phyloP scores from a whole-genome alignment of 2,888 invertebrate genomes.

The Oscheius sp. region DNA sequence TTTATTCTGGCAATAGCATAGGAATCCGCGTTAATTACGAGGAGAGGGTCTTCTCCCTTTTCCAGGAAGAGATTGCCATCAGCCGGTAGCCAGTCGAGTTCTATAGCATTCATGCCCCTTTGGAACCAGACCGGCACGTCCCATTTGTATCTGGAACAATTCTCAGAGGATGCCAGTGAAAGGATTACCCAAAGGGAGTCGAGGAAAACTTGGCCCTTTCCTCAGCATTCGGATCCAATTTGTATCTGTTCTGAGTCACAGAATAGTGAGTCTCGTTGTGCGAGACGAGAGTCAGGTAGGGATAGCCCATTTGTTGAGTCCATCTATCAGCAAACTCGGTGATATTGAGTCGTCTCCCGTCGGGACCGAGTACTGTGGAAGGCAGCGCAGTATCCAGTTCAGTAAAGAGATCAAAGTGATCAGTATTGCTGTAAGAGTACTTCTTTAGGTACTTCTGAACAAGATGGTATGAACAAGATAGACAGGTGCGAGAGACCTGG shows the following conservation, averaged over 20 bases:
- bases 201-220: conserved; percentile 60
- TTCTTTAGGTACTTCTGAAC: conserved; percentile 80
- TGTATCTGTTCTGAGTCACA: conserved; percentile 64
- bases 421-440: conserved; percentile 82
- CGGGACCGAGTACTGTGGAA: conserved; percentile 51
- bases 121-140: conserved; percentile 72
- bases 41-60: conserved; percentile 38
- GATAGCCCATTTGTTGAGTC: conserved; percentile 81
- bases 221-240: conserved; percentile 51
- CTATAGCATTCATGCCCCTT: conserved; percentile 67
- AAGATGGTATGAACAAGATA: conserved; percentile 35
- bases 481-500: conserved; percentile 51
- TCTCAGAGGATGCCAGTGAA: too few species aligned
- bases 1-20: conserved; percentile 70
- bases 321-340: conserved; percentile 82
- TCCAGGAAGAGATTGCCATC: conserved; percentile 68
- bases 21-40: conserved; percentile 68
- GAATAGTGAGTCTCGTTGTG: conserved; percentile 48
- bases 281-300: conserved; percentile 54
- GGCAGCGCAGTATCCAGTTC: conserved; percentile 78
- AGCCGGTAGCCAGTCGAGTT: conserved; percentile 38
- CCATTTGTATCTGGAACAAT: conserved; percentile 63
- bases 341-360: conserved; percentile 66
- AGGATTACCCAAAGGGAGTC: conserved; percentile 53
- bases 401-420: conserved; percentile 86